A percentile compares a stretch with the other conserved stretches of the same genome.
phyloP scores from a whole-genome alignment of 2,888 invertebrate species.

The Meliscaeva auricollis region DNA sequence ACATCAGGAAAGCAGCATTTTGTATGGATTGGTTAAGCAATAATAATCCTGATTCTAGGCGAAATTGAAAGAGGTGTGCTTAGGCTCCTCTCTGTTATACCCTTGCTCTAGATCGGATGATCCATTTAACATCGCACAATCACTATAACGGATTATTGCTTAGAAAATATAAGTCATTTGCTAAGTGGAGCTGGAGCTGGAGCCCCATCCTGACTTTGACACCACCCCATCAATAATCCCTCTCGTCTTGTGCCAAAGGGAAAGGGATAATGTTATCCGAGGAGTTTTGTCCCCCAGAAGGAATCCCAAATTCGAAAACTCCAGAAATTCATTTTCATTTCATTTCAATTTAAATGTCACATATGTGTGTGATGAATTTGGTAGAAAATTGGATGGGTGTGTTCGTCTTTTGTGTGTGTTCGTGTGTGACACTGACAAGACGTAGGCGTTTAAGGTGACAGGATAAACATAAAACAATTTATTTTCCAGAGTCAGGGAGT shows the following conservation, averaged over 20 bases:
- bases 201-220: background rate
- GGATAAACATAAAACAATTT: conserved; percentile 43
- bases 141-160: conserved; percentile 48
- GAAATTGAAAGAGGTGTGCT: background rate
- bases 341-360: conserved; percentile 56
- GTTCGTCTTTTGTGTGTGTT: background rate
- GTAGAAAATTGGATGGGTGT: conserved; percentile 37
- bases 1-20: conserved; percentile 1
- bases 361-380: conserved; percentile 41
- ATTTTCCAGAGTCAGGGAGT: conserved; percentile 1
- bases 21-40: background rate
- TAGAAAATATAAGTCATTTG: conserved; percentile 59
- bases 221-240: background rate
- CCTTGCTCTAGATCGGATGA: background rate
- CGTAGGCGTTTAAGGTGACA: conserved; percentile 44
- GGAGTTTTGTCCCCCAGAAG: no score
- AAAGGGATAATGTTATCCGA: background rate
- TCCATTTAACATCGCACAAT: conserved; percentile 7
- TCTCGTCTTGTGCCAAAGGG: background rate
- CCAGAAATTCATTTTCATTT: conserved; percentile 31
- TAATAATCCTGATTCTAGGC: background rate
- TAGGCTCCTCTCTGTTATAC: no score
- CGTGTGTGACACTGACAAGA: conserved; percentile 21
- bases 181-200: conserved; percentile 32
- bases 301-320: conserved; percentile 1